These are phyloP conservation scores for Mactromeris polynyma DNA, from an alignment of 2,888 invertebrate genomes.

Conservation along the genomic window DNA sequence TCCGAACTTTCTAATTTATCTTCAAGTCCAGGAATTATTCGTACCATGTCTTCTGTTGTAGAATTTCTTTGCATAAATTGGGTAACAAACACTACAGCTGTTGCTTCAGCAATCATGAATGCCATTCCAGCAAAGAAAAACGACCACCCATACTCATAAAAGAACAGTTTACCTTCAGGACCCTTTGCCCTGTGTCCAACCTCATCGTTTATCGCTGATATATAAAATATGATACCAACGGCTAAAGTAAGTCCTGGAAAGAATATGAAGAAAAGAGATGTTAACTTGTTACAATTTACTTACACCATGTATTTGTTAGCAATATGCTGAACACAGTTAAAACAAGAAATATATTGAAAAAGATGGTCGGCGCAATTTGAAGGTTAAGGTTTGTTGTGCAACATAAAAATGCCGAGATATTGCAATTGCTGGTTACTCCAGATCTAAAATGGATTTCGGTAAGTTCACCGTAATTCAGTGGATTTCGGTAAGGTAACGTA, in stretches of 20 bases:
- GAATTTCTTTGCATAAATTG: constrained; percentile 83
- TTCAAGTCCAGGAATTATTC: constrained; percentile 81
- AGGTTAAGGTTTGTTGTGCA: too few species aligned
- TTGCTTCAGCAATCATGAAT: constrained; percentile 83
- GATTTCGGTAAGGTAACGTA: too few species aligned
- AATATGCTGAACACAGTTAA: too few species aligned
- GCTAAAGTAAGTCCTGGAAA: constrained; percentile 84
- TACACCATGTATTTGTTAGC: too few species aligned
- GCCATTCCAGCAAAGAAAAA: constrained; percentile 85
- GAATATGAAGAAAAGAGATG: background rate
- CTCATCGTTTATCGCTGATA: constrained; percentile 86
- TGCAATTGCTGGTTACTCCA: too few species aligned
- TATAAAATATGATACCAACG: constrained; percentile 85
- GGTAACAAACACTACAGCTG: constrained; percentile 84
- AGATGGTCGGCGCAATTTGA: too few species aligned
- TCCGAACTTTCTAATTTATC: constrained; percentile 71
- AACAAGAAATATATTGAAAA: too few species aligned
- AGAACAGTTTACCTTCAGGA: constrained; percentile 78
- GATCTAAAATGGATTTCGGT: too few species aligned
- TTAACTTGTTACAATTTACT: too few species aligned
- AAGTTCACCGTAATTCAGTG: too few species aligned
- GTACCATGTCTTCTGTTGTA: constrained; percentile 79
- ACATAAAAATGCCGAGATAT: too few species aligned
- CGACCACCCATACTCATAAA: constrained; percentile 85
- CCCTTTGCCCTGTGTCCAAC: constrained; percentile 82